Evolutionary conservation across 2,113 vertebrate species (phyloP).

Genomic region (Monopterus albus): DNA sequence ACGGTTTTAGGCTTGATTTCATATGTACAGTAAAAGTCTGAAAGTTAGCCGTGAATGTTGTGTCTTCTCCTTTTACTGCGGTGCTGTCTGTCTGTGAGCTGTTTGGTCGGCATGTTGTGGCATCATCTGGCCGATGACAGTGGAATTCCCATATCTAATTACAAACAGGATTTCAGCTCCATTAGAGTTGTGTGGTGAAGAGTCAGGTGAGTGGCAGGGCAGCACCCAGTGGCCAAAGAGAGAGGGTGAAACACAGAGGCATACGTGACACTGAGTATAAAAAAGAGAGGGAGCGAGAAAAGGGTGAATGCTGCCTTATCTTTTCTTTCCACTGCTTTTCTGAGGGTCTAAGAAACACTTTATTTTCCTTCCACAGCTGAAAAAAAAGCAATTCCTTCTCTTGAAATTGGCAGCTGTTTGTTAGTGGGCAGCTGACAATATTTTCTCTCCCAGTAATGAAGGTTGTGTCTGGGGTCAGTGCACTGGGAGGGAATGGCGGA

Average conservation of each 20-base stretch:
- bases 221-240: slow-evolving; percentile 89
- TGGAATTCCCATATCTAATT: slow-evolving; percentile 99
- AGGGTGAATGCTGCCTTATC: slow-evolving; percentile 41
- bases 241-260: slow-evolving; percentile 40
- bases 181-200: slow-evolving; percentile 97
- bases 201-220: slow-evolving; percentile 93
- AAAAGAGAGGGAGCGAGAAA: slow-evolving; percentile 10
- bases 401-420: slow-evolving; percentile 85
- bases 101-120: slow-evolving; percentile 80
- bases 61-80: slow-evolving; percentile 7
- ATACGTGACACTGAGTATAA: slow-evolving; percentile 43
- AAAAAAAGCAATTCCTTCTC: slow-evolving; percentile 85
- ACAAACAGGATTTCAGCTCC: slow-evolving; percentile 99
- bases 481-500: slow-evolving; percentile 80
- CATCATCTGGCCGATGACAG: slow-evolving; percentile 99
- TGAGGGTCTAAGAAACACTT: slow-evolving; percentile 85
- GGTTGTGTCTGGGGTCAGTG: slow-evolving; percentile 84
- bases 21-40: not conserved
- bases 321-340: slow-evolving; percentile 67
- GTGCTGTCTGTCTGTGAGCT: slow-evolving; percentile 22
- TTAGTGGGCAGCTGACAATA: slow-evolving; percentile 89
- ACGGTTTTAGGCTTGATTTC: not conserved
- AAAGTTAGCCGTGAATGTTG: slow-evolving; percentile 4
- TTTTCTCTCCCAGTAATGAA: slow-evolving; percentile 86
- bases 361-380: slow-evolving; percentile 52